phyloP scores from a whole-genome alignment of 1,140 invertebrate genomes.

The Drosophila insularis region DNA sequence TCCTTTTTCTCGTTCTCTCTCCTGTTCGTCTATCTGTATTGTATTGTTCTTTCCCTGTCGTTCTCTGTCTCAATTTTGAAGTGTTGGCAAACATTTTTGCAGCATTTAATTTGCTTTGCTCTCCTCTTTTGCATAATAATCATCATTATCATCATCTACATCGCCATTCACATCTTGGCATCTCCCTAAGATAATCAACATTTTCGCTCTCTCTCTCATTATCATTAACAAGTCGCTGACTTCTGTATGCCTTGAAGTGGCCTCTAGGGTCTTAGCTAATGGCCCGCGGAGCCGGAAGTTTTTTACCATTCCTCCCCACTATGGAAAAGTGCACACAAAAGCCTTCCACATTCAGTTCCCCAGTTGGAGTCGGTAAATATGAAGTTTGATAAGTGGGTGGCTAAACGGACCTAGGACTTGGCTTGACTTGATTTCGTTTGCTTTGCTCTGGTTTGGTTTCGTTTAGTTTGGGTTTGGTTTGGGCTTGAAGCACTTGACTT shows the following conservation, averaged over 20 bases:
- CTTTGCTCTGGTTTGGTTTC: slow-evolving; percentile 32
- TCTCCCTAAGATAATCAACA: slow-evolving; percentile 42
- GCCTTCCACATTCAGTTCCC: slow-evolving; percentile 12
- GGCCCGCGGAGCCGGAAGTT: slow-evolving; percentile 69
- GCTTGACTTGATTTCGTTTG: background rate
- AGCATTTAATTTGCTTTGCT: slow-evolving; percentile 49
- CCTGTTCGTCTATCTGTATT: background rate
- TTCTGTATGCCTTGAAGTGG: slow-evolving; percentile 58
- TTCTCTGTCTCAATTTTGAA: background rate
- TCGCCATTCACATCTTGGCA: background rate
- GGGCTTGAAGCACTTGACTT: slow-evolving; percentile 59
- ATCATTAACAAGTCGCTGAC: slow-evolving; percentile 67
- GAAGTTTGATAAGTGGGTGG: slow-evolving; percentile 73
- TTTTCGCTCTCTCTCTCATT: slow-evolving; percentile 53
- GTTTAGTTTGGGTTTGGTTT: slow-evolving; percentile 18
- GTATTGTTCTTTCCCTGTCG: slow-evolving; percentile 1
- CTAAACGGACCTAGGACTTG: slow-evolving; percentile 1
- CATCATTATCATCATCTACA: slow-evolving; percentile 16
- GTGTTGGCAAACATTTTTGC: slow-evolving; percentile 39
- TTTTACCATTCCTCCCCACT: slow-evolving; percentile 18
- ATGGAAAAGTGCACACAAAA: slow-evolving; percentile 34
- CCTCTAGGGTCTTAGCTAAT: slow-evolving; percentile 71
- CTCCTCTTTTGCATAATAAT: slow-evolving; percentile 72
- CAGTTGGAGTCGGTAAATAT: slow-evolving; percentile 67
- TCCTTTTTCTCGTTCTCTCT: background rate